A percentile compares a stretch with the other conserved stretches of the same genome.
These are phyloP conservation scores for Oedothorax gibbosus DNA, from an alignment of 1,140 invertebrate genomes.

Conservation along the genomic window DNA sequence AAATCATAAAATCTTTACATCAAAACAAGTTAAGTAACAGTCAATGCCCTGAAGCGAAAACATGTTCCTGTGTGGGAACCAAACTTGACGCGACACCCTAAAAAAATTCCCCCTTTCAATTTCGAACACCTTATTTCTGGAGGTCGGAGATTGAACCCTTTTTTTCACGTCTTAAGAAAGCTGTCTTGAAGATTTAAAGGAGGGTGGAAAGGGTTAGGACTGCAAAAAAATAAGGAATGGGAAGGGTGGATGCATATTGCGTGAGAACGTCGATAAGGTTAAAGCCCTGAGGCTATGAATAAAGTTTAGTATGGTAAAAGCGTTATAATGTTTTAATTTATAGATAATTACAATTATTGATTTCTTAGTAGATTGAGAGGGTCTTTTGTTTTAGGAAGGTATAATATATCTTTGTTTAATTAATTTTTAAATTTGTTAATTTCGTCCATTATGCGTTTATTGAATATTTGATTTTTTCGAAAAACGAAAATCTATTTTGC, in stretches of 20 bases:
- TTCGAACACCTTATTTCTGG: constrained; percentile 30
- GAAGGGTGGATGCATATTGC: constrained; percentile 22
- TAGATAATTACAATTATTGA: too few relatives aligned
- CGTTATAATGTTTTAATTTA: too few relatives aligned
- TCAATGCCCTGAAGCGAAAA: constrained; percentile 43
- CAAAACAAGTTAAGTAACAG: background rate
- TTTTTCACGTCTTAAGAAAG: constrained; percentile 25
- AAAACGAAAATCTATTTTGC: too few relatives aligned
- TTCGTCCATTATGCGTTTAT: too few relatives aligned
- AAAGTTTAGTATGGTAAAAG: background rate
- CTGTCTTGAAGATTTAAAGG: constrained; percentile 1
- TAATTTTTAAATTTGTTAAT: too few relatives aligned
- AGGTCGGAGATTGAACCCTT: constrained; percentile 46
- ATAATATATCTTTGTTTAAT: too few relatives aligned
- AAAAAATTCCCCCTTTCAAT: background rate
- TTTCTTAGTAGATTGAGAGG: too few relatives aligned
- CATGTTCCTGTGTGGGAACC: constrained; percentile 34
- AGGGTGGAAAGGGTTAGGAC: constrained; percentile 16
- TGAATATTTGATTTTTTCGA: too few relatives aligned
- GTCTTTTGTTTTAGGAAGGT: too few relatives aligned
- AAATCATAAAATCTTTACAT: too few relatives aligned
- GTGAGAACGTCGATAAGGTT: constrained; percentile 41
- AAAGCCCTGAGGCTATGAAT: constrained; percentile 14
- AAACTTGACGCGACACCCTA: constrained; percentile 4
- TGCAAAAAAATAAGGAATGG: constrained; percentile 33